Evolutionary conservation across 1,140 invertebrate species (phyloP).

Genomic region (Oscheius sp.): DNA sequence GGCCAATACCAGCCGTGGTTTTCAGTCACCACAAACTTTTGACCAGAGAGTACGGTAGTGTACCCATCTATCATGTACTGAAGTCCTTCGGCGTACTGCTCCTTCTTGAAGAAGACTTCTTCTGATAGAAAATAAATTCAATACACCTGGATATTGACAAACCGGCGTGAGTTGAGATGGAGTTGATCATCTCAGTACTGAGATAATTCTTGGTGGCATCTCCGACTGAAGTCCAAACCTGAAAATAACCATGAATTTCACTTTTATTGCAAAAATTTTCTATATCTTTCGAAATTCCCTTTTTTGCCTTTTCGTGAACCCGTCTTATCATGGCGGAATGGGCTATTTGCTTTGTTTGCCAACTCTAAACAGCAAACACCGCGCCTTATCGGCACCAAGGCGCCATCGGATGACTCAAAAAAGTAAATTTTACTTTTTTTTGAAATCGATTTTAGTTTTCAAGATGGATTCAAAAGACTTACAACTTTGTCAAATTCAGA

Average conservation of each 20-base stretch:
- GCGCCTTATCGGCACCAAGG: not conserved
- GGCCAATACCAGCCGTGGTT: conserved; percentile 23
- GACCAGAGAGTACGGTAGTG: conserved; percentile 7
- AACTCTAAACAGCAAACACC: not conserved
- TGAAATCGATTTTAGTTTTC: too few species aligned
- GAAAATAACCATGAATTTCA: too few species aligned
- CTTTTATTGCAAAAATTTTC: too few species aligned
- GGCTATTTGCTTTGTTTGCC: too few species aligned
- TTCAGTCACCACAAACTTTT: conserved; percentile 11
- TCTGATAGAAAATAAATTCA: not conserved
- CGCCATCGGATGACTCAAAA: too few species aligned
- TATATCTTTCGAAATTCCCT: too few species aligned
- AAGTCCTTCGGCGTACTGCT: conserved; percentile 23
- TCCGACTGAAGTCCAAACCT: conserved; percentile 27
- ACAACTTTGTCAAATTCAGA: conserved; percentile 27
- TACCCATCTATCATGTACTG: conserved; percentile 25
- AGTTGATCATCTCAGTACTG: conserved; percentile 22
- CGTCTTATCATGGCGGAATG: too few species aligned
- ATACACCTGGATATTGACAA: not conserved
- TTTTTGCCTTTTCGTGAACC: too few species aligned
- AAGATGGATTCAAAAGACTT: not conserved
- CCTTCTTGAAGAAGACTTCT: conserved; percentile 28
- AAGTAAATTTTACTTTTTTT: too few species aligned
- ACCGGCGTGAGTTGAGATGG: conserved; percentile 14
- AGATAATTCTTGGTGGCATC: conserved; percentile 2